Evolutionary conservation across 1,140 invertebrate genomes (phyloP), one percentile per base, ranked within the genome.

Genomic region (Leptonema lineaticorne): DNA sequence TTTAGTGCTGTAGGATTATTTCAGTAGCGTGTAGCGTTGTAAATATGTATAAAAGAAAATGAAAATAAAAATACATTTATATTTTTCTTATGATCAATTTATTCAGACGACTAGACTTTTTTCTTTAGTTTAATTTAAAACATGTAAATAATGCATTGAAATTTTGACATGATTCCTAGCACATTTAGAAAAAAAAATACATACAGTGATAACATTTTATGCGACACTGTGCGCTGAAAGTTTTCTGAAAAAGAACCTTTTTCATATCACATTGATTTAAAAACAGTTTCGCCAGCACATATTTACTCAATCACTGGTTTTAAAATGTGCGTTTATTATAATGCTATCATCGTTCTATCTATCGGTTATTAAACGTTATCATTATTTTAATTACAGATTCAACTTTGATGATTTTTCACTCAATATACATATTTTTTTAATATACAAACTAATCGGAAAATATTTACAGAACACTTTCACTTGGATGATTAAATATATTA

Each of bases 41-140:
- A 69, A 56, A 64, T 60, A 63, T 72, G 68, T 72, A 68, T n/a
- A n/a, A n/a, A n/a, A n/a, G n/a, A n/a, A n/a, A n/a, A n/a, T n/a
- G n/a, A n/a, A 70, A 73, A 73, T 73, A 73, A 73, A 73, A 60
- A 5, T n/a, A 28, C 63, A 18, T 28, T 27, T 24, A 22, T 28
- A 30, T 53, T 50, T 60, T 46, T 67, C 62, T 70, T 73, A 58
- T 65, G 64, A 69, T 65, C 63, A 50, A 45, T 73, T 70, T 70
- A 68, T 70, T 70, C 68, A 73, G 60, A 73, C 71, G 71, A 73
- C 71, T 73, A 73, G 71, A 73, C 68, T 64, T 63, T 64, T 73
- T 69, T 59, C 59, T 69, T 60, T 60, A 68, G 68, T 30, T 60
- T 16, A 33, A 53, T 24, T 53, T 53, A 22, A 41, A 26, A 62